phyloP scores from a whole-genome alignment of 1,140 invertebrate species.

The Atta cephalotes region DNA sequence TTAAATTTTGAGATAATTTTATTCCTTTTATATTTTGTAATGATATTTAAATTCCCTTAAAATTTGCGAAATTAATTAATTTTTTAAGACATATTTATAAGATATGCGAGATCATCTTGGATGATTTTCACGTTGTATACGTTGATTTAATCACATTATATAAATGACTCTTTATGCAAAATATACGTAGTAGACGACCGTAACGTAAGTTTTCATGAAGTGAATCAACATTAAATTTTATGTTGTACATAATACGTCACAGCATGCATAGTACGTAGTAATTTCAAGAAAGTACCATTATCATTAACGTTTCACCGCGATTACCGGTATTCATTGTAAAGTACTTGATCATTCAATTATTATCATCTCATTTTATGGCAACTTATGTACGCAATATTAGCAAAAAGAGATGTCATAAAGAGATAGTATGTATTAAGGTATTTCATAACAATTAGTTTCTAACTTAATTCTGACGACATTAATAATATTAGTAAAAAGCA shows the following conservation, averaged over 20 bases:
- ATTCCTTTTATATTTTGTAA: too few species aligned
- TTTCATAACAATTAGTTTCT: background rate
- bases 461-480: background rate
- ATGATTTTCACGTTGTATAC: background rate
- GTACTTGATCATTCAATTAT: slow-evolving; percentile 71
- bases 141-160: slow-evolving; percentile 34
- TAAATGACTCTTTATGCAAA: slow-evolving; percentile 25
- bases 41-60: too few species aligned
- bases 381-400: slow-evolving; percentile 36
- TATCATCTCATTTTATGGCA: slow-evolving; percentile 70
- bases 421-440: background rate
- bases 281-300: slow-evolving; percentile 74
- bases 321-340: slow-evolving; percentile 66
- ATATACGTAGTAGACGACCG: slow-evolving; percentile 6
- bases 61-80: too few species aligned
- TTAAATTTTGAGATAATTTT: background rate
- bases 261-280: slow-evolving; percentile 9
- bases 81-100: background rate
- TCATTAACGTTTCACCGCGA: slow-evolving; percentile 72
- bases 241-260: slow-evolving; percentile 59
- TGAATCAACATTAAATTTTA: slow-evolving; percentile 67
- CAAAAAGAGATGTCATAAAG: background rate
- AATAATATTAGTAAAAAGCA: background rate
- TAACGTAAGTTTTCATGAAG: slow-evolving; percentile 53
- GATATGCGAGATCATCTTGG: background rate